Conservation (phyloP, 1,140 invertebrate species). For the Plutomurus gul region DNA sequence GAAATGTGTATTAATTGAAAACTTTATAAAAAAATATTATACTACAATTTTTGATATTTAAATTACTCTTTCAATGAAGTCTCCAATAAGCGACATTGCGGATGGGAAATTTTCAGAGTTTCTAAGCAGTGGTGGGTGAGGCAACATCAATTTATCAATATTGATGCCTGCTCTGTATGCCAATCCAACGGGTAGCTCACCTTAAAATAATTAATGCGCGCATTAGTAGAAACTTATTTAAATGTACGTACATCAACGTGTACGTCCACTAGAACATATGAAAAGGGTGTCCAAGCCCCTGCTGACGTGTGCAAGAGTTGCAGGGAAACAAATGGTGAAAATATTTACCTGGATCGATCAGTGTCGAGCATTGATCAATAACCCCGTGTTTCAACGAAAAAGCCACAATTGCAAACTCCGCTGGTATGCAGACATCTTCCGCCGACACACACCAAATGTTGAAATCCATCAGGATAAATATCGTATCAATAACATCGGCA, state of each 20-base stretch:
- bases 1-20: not conserved
- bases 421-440: not conserved
- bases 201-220: not conserved
- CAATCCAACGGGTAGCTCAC: not conserved
- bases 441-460: not conserved
- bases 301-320: too few species aligned
- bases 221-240: not conserved
- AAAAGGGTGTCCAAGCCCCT: too few species aligned
- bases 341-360: conserved; percentile 1
- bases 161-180: not conserved
- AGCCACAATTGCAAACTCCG: not conserved
- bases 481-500: not conserved
- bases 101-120: not conserved
- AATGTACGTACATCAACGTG: not conserved
- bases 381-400: not conserved
- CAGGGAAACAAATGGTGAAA: not conserved
- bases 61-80: not conserved
- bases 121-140: not conserved
- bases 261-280: too few species aligned
- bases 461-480: not conserved
- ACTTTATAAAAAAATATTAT: not conserved
- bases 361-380: not conserved
- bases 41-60: not conserved
- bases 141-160: not conserved
- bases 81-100: not conserved